Evolutionary conservation across 35 echinoderm and acorn worm species (phyloP).

Genomic region (Lytechinus pictus): DNA sequence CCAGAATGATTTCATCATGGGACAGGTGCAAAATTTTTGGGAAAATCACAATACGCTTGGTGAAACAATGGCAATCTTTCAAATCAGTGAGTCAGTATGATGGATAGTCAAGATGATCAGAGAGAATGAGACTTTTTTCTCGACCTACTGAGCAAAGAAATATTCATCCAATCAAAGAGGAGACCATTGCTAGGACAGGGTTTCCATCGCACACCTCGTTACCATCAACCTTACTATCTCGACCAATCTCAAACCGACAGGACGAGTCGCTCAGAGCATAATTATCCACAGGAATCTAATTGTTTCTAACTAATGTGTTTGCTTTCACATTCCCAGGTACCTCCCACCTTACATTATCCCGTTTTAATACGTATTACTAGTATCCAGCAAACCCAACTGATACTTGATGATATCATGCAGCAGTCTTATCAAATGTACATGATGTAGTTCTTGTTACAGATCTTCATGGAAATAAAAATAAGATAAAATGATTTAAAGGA

Average conservation of each 20-base stretch:
- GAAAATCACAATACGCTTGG: too few relatives aligned
- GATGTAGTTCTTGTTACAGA: too few relatives aligned
- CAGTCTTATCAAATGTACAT: too few relatives aligned
- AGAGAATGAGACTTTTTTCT: neutral
- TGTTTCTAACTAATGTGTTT: slow-evolving; percentile 14
- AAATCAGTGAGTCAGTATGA: too few relatives aligned
- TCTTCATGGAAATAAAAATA: too few relatives aligned
- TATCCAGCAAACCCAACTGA: too few relatives aligned
- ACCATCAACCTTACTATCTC: neutral
- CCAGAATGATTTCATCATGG: too few relatives aligned
- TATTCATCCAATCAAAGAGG: neutral
- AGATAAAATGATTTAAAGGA: too few relatives aligned
- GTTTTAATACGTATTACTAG: neutral
- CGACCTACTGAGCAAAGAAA: neutral
- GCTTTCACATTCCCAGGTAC: neutral
- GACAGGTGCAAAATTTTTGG: too few relatives aligned
- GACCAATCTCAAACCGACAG: neutral
- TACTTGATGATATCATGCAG: too few relatives aligned
- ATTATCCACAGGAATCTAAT: slow-evolving; percentile 1
- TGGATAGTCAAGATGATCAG: too few relatives aligned
- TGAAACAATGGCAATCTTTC: too few relatives aligned
- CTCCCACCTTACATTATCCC: neutral
- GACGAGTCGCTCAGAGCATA: neutral
- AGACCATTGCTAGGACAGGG: neutral
- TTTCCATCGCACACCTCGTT: neutral